These are phyloP conservation scores for Mastigias papua DNA, from an alignment of 30 jellyfish, hydroid and myxozoan genomes.

Conservation along the genomic window DNA sequence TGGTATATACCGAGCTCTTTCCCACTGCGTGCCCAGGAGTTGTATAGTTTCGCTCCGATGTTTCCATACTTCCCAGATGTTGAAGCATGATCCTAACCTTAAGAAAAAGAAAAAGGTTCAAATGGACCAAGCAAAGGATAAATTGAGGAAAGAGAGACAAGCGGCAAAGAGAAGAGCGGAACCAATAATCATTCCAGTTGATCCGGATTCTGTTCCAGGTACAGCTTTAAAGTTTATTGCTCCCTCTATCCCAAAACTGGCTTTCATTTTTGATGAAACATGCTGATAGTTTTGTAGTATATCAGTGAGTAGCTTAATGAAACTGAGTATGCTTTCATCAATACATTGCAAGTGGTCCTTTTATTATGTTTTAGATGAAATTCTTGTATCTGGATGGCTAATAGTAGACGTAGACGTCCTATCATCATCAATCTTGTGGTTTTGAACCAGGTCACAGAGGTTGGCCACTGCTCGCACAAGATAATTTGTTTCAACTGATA, in stretches of 20 bases:
- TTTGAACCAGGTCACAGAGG: constrained; percentile 1
- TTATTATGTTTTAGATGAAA: no score
- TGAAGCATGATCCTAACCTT: constrained; percentile 83
- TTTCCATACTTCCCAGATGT: constrained; percentile 44
- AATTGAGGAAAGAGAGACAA: constrained; percentile 65
- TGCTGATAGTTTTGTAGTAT: no score
- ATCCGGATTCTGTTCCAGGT: constrained; percentile 92
- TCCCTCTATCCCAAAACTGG: no score
- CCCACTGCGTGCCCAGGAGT: neutral
- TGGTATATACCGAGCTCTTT: neutral
- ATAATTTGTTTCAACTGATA: neutral
- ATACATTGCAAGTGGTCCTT: no score
- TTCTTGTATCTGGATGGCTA: no score
- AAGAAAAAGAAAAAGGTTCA: constrained; percentile 77
- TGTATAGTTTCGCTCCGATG: neutral
- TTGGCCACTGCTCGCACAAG: constrained; percentile 39
- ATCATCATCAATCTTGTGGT: no score
- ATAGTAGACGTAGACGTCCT: no score
- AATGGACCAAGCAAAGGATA: constrained; percentile 67
- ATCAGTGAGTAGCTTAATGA: no score
- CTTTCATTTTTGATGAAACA: no score
- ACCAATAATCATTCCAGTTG: constrained; percentile 82
- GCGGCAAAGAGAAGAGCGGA: constrained; percentile 76
- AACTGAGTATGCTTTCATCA: no score
- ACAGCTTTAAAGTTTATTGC: neutral